Evolutionary conservation across 2,888 invertebrate genomes (phyloP).

Genomic region (Sesia apiformis): DNA sequence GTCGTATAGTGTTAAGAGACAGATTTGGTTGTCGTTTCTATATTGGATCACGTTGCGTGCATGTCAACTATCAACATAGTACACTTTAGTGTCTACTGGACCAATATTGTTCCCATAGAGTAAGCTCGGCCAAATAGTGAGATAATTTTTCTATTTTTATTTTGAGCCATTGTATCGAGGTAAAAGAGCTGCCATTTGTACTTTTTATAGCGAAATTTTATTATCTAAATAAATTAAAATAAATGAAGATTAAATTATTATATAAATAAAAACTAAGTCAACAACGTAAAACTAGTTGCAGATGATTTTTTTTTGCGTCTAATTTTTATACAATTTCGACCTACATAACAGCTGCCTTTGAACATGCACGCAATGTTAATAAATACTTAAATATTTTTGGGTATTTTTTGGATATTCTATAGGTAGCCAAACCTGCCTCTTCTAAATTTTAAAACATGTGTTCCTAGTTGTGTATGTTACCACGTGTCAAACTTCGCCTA

Average conservation of each 20-base stretch:
- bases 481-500: background rate
- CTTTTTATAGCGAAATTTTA: slow-evolving; percentile 19
- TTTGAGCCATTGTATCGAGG: slow-evolving; percentile 30
- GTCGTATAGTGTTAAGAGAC: slow-evolving; percentile 18
- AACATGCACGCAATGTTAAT: slow-evolving; percentile 41
- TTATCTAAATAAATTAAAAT: background rate
- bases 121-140: slow-evolving; percentile 62
- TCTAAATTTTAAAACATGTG: too few relatives aligned
- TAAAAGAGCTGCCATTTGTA: slow-evolving; percentile 61
- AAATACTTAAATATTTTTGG: too few relatives aligned
- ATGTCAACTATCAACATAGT: slow-evolving; percentile 32
- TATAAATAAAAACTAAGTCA: background rate
- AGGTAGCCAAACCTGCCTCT: slow-evolving; percentile 22
- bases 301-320: background rate
- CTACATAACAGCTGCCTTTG: slow-evolving; percentile 56
- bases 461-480: background rate
- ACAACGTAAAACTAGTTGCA: background rate
- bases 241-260: background rate
- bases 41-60: slow-evolving; percentile 33
- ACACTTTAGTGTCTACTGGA: slow-evolving; percentile 33
- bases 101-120: slow-evolving; percentile 68
- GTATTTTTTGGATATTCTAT: too few relatives aligned
- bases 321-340: slow-evolving; percentile 7
- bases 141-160: slow-evolving; percentile 23
- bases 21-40: slow-evolving; percentile 17